Base-by-base conservation (phyloP, 2,888 invertebrate species). In the Ochlodes sylvanus region DNA sequence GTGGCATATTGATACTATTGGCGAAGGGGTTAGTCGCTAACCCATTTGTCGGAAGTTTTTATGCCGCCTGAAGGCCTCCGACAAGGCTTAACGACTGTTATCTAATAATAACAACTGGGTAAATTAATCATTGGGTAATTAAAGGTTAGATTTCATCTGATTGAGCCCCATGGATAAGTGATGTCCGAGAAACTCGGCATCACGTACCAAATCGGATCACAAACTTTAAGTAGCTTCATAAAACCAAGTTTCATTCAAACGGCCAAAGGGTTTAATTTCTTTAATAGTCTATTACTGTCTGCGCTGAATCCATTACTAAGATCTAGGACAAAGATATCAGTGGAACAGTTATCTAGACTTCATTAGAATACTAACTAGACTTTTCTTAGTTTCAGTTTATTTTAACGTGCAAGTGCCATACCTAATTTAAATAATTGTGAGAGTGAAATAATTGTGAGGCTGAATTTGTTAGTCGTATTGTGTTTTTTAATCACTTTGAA, bases 211-310 rank as follows among this genome's bases (percentile, higher is more conserved):
- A 27, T 27, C 14, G 21, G 52, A 52, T 52, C 52, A 27, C 52
- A 27, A 52, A 52, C 14, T 52, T 27, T 52, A 52, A 52, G 21
- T 21, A 52, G 14, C 52, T 14, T 27, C 52, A 27, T 52, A 52
- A 52, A 52, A 21, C 52, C 14, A 52, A 52, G 52, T 52, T 52
- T 52, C 5, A 14, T 52, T 52, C 27, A 52, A 52, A 52, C 52
- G 21, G 14, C 52, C 21, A 14, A 52, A 52, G 52, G 52, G 52
- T 52, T 68, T 72, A 71, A 62, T 60, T 57, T 63, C 62, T 32
- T 15, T 62, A 72, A 73, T 72, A 68, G 74, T 73, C 73, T 76
- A 77, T 77, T 74, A 76, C 72, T 75, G 74, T 72, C 79, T 77
- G 82, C 80, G 50, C 50, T 64, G 64, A 57, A 64, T 64, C 64